Conservation (phyloP, 2,888 invertebrate species). For the Hypomecis punctinalis region DNA sequence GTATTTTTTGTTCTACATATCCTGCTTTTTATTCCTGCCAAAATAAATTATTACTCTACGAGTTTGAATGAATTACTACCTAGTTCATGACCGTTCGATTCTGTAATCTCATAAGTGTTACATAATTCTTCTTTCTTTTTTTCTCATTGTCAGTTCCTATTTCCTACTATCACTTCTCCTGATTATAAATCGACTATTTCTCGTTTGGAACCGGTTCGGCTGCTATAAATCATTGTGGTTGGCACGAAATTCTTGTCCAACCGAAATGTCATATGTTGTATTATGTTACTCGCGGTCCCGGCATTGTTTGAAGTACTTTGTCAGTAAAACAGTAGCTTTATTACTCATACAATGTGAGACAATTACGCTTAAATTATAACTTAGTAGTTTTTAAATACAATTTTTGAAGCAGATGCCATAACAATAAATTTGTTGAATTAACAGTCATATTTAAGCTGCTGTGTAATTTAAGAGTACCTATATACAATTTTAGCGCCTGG, state of each 20-base stretch:
- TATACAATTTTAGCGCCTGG: too few relatives aligned
- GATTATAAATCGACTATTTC: conserved; percentile 35
- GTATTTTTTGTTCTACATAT: too few relatives aligned
- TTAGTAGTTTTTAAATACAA: neutral
- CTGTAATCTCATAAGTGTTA: too few relatives aligned
- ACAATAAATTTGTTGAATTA: neutral
- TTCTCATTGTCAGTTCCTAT: conserved; percentile 29
- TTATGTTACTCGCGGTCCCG: conserved; percentile 46
- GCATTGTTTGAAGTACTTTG: conserved; percentile 49
- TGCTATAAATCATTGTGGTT: conserved; percentile 48
- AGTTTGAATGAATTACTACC: too few relatives aligned
- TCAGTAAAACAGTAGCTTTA: conserved; percentile 18
- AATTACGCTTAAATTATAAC: conserved; percentile 1
- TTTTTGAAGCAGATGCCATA: neutral
- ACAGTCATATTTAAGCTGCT: too few relatives aligned
- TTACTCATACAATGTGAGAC: conserved; percentile 1
- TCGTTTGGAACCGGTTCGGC: conserved; percentile 43
- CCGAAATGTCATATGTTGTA: conserved; percentile 61
- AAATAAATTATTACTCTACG: too few relatives aligned
- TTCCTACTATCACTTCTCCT: conserved; percentile 36
- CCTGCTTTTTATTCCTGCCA: too few relatives aligned
- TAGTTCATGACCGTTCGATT: too few relatives aligned
- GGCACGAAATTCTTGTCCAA: conserved; percentile 46
- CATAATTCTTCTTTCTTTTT: conserved; percentile 9
- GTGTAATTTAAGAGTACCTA: too few relatives aligned